Conservation (phyloP, 2,888 invertebrate genomes). For the Drosophila multiciliata region DNA sequence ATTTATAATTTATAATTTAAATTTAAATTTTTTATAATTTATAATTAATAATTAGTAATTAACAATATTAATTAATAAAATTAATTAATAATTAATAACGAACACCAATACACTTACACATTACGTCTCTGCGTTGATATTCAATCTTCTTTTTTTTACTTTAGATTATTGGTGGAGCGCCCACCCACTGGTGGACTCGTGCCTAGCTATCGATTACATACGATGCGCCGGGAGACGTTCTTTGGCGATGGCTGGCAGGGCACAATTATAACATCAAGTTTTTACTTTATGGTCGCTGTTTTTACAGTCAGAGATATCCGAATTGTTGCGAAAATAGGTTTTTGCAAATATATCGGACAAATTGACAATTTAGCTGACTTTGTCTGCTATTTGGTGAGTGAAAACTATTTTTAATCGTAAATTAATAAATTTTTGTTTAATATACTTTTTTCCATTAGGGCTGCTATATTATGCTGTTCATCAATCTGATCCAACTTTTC, state of each 20-base stretch:
- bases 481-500: conserved; percentile 16
- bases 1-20: too few species aligned
- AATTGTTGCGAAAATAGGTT: neutral
- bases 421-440: neutral
- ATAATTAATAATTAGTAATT: too few species aligned
- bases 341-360: conserved; percentile 3
- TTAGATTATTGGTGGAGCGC: conserved; percentile 22
- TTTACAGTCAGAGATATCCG: neutral
- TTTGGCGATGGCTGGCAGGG: neutral
- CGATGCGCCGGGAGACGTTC: conserved; percentile 16
- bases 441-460: conserved; percentile 10
- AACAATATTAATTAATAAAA: too few species aligned
- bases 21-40: too few species aligned
- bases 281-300: neutral
- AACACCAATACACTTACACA: neutral
- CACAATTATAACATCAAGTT: neutral
- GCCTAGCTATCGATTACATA: neutral
- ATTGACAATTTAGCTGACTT: conserved; percentile 23
- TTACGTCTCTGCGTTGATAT: neutral
- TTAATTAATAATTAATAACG: neutral
- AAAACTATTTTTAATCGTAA: neutral
- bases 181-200: conserved; percentile 22
- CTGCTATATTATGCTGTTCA: conserved; percentile 10
- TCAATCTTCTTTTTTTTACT: neutral
- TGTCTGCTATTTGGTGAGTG: conserved; percentile 17